Percentiles rank a stretch among this genome's conserved stretches.
phyloP scores from a whole-genome alignment of 2,797 vertebrate genomes.

The Bradypodion pumilum region DNA sequence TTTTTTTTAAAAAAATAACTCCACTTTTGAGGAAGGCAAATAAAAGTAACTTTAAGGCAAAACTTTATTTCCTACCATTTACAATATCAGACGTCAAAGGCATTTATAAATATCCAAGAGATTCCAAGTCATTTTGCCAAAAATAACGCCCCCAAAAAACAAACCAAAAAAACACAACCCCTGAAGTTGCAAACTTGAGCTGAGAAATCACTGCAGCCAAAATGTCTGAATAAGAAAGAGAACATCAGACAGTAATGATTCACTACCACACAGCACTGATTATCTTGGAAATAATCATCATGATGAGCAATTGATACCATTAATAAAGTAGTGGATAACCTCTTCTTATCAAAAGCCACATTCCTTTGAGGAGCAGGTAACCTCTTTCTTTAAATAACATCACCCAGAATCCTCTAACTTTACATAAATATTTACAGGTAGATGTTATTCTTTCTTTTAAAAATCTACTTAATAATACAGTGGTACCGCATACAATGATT shows the following conservation, averaged over 20 bases:
- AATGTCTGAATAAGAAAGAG: neutral
- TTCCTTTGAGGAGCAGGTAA: neutral
- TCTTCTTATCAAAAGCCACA: neutral
- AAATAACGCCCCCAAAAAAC: no score
- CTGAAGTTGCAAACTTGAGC: slow-evolving; percentile 5
- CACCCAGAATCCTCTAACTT: neutral
- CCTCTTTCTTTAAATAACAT: neutral
- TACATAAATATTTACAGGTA: no score
- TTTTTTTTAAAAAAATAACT: neutral
- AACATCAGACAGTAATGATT: neutral
- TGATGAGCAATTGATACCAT: neutral
- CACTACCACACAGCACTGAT: neutral
- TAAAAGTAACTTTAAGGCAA: neutral
- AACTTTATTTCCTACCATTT: neutral
- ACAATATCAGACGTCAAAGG: slow-evolving; percentile 7
- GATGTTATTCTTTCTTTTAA: neutral
- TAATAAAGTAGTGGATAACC: neutral
- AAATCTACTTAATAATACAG: neutral
- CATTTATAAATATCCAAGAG: neutral
- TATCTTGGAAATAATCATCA: neutral
- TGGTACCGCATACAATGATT: no score
- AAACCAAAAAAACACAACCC: neutral
- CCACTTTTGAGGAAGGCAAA: neutral
- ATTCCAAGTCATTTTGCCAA: neutral
- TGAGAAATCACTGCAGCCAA: neutral